A percentile compares a stretch with the other conserved stretches of the same genome.
These are phyloP conservation scores for Bostrychus sinensis DNA, from an alignment of 2,113 vertebrate species.

Conservation along the genomic window DNA sequence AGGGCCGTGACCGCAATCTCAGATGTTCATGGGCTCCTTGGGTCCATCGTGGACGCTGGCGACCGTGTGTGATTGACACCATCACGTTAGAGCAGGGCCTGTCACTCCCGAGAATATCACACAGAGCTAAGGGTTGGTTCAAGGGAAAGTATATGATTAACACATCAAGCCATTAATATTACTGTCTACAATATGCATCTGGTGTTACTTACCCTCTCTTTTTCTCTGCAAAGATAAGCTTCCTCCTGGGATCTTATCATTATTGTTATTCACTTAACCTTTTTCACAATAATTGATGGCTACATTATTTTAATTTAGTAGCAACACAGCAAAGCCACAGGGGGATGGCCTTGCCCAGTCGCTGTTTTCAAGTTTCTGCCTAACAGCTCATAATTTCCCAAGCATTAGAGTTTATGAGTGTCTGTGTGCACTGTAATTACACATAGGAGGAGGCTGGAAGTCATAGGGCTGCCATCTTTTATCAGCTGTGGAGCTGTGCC, in stretches of 20 bases:
- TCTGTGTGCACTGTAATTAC: conserved; percentile 27
- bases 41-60: not conserved
- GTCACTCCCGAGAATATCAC: not conserved
- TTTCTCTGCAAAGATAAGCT: not conserved
- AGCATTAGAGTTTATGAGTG: conserved; percentile 25
- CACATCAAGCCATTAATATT: not conserved
- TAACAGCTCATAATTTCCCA: conserved; percentile 34
- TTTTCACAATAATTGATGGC: conserved; percentile 38
- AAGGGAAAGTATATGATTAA: not conserved
- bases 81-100: not conserved
- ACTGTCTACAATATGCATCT: not conserved
- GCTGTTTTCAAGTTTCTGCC: conserved; percentile 29
- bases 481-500: conserved; percentile 11
- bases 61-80: not conserved
- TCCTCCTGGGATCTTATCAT: conserved; percentile 5
- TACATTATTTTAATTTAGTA: conserved; percentile 26
- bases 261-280: conserved; percentile 21
- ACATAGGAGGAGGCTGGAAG: conserved; percentile 35
- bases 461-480: conserved; percentile 37
- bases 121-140: not conserved
- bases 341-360: conserved; percentile 6
- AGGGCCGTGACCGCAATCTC: conserved; percentile 18
- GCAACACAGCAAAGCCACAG: conserved; percentile 5
- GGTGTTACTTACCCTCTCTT: not conserved
- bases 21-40: not conserved